Conservation (phyloP, 53 echinoderm and acorn worm genomes). For the Arbacia lixula region DNA sequence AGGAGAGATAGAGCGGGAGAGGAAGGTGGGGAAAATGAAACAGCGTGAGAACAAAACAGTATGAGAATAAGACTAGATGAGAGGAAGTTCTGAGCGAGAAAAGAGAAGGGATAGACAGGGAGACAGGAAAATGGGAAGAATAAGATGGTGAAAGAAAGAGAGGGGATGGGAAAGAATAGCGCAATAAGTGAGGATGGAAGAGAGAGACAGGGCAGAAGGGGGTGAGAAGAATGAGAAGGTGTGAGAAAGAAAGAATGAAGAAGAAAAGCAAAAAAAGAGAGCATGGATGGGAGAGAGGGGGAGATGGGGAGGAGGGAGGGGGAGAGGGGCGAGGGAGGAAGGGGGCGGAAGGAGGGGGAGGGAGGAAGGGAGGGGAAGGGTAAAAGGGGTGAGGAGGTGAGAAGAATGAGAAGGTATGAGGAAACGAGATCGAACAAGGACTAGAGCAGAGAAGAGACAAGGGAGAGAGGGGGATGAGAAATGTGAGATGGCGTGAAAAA, state of each 20-base stretch:
- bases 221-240: background rate
- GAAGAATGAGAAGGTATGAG: background rate
- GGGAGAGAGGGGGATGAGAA: background rate
- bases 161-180: background rate
- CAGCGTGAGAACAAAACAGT: background rate
- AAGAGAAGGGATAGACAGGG: background rate
- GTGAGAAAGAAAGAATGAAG: background rate
- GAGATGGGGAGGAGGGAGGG: background rate
- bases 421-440: background rate
- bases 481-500: no score
- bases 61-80: slow-evolving; percentile 4
- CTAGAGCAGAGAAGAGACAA: background rate
- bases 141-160: background rate
- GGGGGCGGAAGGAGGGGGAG: background rate
- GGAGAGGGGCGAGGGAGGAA: background rate
- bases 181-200: no score
- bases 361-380: background rate
- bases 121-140: background rate
- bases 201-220: no score
- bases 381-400: background rate
- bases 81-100: background rate
- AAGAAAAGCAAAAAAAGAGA: background rate
- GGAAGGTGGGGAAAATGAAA: background rate
- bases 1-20: no score
- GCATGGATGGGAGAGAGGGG: background rate